Percentiles rank a stretch among this genome's conserved stretches.
phyloP scores from a whole-genome alignment of 2,888 invertebrate genomes.

The Trichopria drosophilae region DNA sequence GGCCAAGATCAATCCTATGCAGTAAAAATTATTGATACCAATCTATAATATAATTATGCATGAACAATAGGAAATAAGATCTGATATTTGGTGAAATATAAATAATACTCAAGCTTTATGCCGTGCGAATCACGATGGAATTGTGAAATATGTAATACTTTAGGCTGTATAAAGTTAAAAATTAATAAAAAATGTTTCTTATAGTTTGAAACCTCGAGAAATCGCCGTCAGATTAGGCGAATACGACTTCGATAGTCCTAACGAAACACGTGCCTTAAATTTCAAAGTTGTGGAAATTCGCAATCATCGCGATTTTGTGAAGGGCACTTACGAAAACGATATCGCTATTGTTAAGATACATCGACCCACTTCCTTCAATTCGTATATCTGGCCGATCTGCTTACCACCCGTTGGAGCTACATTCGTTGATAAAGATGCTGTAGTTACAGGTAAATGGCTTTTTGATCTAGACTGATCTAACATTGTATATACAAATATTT shows the following conservation, averaged over 20 bases:
- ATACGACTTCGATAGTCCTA: conserved; percentile 70
- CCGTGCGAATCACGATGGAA: neutral
- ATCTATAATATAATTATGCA: no score
- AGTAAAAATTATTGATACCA: no score
- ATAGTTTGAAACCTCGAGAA: conserved; percentile 65
- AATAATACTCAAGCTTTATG: no score
- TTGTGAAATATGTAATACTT: neutral
- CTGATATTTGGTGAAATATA: no score
- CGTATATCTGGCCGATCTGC: conserved; percentile 84
- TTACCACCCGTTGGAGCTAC: conserved; percentile 69
- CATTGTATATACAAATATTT: neutral
- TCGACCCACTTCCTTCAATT: conserved; percentile 70
- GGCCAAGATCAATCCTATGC: no score
- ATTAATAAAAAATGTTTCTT: conserved; percentile 11
- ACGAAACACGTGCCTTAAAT: conserved; percentile 73
- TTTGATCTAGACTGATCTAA: neutral
- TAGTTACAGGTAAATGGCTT: conserved; percentile 67
- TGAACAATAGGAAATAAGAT: no score
- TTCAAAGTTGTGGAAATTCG: conserved; percentile 70
- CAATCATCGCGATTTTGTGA: conserved; percentile 70
- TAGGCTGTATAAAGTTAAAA: no score
- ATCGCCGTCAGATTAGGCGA: conserved; percentile 77
- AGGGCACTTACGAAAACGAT: conserved; percentile 73
- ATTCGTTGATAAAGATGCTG: conserved; percentile 66
- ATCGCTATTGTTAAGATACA: conserved; percentile 74